phyloP scores from a whole-genome alignment of 2,113 vertebrate genomes.

The Papio anubis region DNA sequence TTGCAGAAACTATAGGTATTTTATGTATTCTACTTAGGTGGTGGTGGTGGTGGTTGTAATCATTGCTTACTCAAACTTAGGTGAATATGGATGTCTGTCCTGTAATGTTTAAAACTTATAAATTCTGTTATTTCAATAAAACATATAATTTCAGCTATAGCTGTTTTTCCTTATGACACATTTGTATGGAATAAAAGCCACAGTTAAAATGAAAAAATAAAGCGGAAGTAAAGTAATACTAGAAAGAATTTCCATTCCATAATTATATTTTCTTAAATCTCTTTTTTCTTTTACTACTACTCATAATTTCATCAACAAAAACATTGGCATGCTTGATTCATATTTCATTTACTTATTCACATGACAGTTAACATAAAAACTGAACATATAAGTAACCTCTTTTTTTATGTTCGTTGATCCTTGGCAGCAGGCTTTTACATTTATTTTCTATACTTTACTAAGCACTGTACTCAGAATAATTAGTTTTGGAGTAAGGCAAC shows the following conservation, averaged over 20 bases:
- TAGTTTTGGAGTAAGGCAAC: conserved; percentile 41
- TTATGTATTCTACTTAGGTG: neutral
- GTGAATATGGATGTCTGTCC: neutral
- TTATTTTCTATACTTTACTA: conserved; percentile 64
- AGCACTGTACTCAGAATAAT: conserved; percentile 40
- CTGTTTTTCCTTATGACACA: neutral
- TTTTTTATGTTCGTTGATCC: conserved; percentile 52
- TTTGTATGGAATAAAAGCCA: neutral
- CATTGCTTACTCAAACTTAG: neutral
- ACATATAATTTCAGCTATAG: neutral
- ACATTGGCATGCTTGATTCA: conserved; percentile 27
- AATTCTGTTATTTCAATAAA: neutral
- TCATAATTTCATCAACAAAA: conserved; percentile 33
- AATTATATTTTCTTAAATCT: neutral
- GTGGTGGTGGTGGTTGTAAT: neutral
- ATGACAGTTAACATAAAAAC: conserved; percentile 45
- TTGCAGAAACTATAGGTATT: neutral
- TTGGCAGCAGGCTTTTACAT: conserved; percentile 40
- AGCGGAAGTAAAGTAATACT: neutral
- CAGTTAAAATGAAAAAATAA: neutral
- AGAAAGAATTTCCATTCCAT: neutral
- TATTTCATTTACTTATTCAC: conserved; percentile 35
- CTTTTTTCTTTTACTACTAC: conserved; percentile 52
- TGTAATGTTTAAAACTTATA: neutral
- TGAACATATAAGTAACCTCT: conserved; percentile 42